Evolutionary conservation across 1,140 invertebrate species (phyloP).

Genomic region (Neuroterus valhalla): DNA sequence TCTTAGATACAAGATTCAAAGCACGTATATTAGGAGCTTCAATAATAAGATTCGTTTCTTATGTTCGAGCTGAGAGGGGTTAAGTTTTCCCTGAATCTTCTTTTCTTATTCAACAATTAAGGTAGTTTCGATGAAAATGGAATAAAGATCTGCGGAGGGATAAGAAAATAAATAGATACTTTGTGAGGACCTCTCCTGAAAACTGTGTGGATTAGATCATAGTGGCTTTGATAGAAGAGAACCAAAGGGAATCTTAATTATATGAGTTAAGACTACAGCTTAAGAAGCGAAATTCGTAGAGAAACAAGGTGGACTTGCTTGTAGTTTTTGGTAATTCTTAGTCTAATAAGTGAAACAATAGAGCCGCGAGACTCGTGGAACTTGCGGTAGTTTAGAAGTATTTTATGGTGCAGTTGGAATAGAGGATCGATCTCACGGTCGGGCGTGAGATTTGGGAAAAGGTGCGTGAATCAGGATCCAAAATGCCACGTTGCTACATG

Average conservation of each 20-base stretch:
- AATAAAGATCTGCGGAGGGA: slow-evolving; percentile 50
- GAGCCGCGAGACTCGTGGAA: too few species aligned
- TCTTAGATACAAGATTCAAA: too few species aligned
- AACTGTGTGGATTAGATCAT: background rate
- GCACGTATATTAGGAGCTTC: too few species aligned
- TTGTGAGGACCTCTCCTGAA: background rate
- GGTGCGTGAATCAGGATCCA: slow-evolving; percentile 39
- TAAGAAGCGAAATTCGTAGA: background rate
- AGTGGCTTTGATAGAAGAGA: slow-evolving; percentile 47
- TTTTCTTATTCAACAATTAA: slow-evolving; percentile 61
- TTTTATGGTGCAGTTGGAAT: too few species aligned
- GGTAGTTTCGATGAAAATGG: too few species aligned
- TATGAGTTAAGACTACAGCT: slow-evolving; percentile 12
- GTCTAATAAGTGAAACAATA: too few species aligned
- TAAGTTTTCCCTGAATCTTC: slow-evolving; percentile 1
- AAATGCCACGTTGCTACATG: slow-evolving; percentile 77
- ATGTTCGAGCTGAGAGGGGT: too few species aligned
- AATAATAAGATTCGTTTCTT: too few species aligned
- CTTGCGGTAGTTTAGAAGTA: too few species aligned
- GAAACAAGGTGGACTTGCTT: background rate
- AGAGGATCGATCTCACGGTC: too few species aligned
- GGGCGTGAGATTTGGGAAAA: too few species aligned
- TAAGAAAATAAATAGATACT: slow-evolving; percentile 30
- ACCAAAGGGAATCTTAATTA: slow-evolving; percentile 23
- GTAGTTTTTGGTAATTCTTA: too few species aligned